Base-by-base conservation (phyloP, 2,888 invertebrate genomes). In the Nomada ferruginata region DNA sequence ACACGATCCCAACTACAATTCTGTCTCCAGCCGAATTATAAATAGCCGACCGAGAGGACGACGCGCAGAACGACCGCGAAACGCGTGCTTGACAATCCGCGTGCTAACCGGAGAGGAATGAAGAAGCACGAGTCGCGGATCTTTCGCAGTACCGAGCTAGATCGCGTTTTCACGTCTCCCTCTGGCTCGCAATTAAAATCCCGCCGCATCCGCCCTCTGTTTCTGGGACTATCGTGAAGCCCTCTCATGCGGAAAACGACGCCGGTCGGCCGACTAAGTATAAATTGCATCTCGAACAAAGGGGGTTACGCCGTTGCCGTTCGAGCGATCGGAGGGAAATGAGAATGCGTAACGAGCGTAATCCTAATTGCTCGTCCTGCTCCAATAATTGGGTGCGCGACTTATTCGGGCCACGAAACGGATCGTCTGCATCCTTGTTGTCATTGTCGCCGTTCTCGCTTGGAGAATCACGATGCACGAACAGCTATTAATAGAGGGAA, bases 401-500 rank as follows among this genome's bases (percentile, higher is more conserved):
- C 50, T 42, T 53, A 44, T 53, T 29, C 42, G 68, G 63, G 29
- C 36, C 57, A 29, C 42, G 64, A 15, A 36, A 23, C 36, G 64
- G 4, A 7, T 59, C 53, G 70, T n/a, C 4, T 15, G 7, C 13
- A 11, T 26, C 29, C n/a, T 29, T 2, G 0, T 15, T 7, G 15
- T 65, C 36, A 53, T 42, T 53, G 66, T 15, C 0, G 42, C 23
- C 23, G 71, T 44, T 63, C 53, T 52, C 63, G 60, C 18, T 60
- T 60, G 50, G 52, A 20, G 60, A 53, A 36, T 66, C 60, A 57
- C 79, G 70, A 55, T 73, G 60, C 20, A 20, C 18, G 73, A 20
- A 36, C 36, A 52, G 55, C 78, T 87, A 89, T 86, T 84, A 87
- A 82, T 89, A 88, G 86, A 72, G 13, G 64, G 79, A 79, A 85